Conservation (phyloP, 2,888 invertebrate species). For the Brachyopa scutellaris region DNA sequence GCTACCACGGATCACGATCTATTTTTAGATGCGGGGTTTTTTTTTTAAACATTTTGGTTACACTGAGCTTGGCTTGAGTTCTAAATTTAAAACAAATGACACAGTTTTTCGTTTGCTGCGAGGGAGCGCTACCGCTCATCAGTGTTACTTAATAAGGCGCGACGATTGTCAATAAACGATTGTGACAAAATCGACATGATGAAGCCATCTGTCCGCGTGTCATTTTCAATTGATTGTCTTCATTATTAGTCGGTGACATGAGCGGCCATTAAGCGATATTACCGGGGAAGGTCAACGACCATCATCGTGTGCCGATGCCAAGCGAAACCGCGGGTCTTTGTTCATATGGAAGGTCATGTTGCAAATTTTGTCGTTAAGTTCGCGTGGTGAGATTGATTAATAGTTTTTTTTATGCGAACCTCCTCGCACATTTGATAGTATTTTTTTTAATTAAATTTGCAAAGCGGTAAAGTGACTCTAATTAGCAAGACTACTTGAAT, state of each 20-base stretch:
- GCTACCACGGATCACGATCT: constrained; percentile 51
- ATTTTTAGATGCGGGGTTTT: constrained; percentile 61
- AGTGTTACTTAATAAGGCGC: constrained; percentile 36
- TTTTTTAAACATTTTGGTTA: background rate
- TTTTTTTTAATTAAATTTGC: constrained; percentile 2
- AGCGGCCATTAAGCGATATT: background rate
- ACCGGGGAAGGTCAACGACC: constrained; percentile 41
- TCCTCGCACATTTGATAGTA: background rate
- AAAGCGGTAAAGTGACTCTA: constrained; percentile 11
- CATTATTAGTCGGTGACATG: constrained; percentile 33
- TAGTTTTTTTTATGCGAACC: background rate
- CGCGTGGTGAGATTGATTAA: constrained; percentile 16
- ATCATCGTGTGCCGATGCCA: constrained; percentile 18
- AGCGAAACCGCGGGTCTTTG: constrained; percentile 29
- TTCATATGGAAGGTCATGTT: constrained; percentile 23
- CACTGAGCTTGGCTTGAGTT: background rate
- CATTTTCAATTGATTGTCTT: constrained; percentile 34
- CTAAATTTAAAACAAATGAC: constrained; percentile 28
- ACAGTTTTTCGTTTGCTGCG: no score
- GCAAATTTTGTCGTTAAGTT: constrained; percentile 18
- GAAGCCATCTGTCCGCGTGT: constrained; percentile 41
- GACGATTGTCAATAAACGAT: constrained; percentile 19
- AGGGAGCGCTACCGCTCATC: background rate
- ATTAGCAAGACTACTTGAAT: constrained; percentile 6
- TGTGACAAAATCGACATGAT: constrained; percentile 4